Evolutionary conservation across 2,797 vertebrate species (phyloP).

Genomic region (Schizopygopsis pylzovi): DNA sequence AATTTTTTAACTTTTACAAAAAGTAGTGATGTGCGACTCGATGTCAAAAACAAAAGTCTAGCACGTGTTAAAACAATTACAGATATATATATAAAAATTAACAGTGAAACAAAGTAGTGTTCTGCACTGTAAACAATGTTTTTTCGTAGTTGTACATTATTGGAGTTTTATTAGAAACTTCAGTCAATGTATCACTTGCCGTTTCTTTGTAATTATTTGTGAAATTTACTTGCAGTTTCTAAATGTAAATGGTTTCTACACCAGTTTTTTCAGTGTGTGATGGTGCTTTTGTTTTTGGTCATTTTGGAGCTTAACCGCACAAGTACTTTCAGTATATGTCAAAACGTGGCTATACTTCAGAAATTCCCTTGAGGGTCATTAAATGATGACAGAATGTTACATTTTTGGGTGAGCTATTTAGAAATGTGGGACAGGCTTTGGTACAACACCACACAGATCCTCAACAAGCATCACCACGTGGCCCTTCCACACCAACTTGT

Average conservation of each 20-base stretch:
- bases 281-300: background rate
- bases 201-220: too few relatives aligned
- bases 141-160: too few relatives aligned
- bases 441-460: background rate
- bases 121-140: background rate
- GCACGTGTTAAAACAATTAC: background rate
- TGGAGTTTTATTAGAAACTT: too few relatives aligned
- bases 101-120: background rate
- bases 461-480: background rate
- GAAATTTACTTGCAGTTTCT: too few relatives aligned
- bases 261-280: too few relatives aligned
- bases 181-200: too few relatives aligned
- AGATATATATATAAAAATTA: background rate
- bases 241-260: too few relatives aligned
- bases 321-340: background rate
- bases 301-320: background rate
- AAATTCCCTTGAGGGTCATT: background rate
- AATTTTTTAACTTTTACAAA: background rate
- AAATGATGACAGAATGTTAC: background rate
- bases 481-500: conserved; percentile 11
- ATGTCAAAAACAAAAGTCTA: background rate
- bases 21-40: background rate
- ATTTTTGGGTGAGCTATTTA: background rate
- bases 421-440: background rate
- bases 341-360: background rate